Evolutionary conservation across 1,140 invertebrate species (phyloP).

Genomic region (Patella vulgata): DNA sequence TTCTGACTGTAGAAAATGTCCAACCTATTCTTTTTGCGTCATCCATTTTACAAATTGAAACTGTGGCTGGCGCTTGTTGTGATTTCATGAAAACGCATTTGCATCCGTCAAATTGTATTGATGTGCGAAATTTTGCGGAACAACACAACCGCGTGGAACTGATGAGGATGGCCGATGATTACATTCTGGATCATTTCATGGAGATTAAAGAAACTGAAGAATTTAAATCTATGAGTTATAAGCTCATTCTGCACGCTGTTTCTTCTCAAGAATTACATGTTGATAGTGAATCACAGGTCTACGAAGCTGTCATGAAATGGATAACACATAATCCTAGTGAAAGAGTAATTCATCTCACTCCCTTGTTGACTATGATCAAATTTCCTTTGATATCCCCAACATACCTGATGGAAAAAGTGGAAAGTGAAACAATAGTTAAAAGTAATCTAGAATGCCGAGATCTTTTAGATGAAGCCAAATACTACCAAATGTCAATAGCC

Average conservation of each 20-base stretch:
- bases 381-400: constrained; percentile 58
- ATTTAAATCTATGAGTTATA: constrained; percentile 50
- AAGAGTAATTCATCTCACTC: constrained; percentile 46
- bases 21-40: constrained; percentile 63
- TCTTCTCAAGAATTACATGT: constrained; percentile 58
- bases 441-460: constrained; percentile 62
- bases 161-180: constrained; percentile 59
- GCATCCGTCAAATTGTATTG: constrained; percentile 63
- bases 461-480: constrained; percentile 62
- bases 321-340: constrained; percentile 47
- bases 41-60: constrained; percentile 63
- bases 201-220: constrained; percentile 58
- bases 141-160: constrained; percentile 61
- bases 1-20: constrained; percentile 61
- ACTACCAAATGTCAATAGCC: constrained; percentile 63
- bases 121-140: constrained; percentile 63
- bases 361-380: constrained; percentile 58
- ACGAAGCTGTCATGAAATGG: constrained; percentile 63
- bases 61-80: constrained; percentile 60
- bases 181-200: constrained; percentile 60
- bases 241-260: constrained; percentile 47
- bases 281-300: constrained; percentile 58
- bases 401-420: constrained; percentile 61
- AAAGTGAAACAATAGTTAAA: constrained; percentile 56
- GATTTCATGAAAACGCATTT: constrained; percentile 65